Percentiles rank a stretch among this genome's conserved stretches.
phyloP scores from a whole-genome alignment of 1,140 invertebrate genomes.

The Zophobas atratus region DNA sequence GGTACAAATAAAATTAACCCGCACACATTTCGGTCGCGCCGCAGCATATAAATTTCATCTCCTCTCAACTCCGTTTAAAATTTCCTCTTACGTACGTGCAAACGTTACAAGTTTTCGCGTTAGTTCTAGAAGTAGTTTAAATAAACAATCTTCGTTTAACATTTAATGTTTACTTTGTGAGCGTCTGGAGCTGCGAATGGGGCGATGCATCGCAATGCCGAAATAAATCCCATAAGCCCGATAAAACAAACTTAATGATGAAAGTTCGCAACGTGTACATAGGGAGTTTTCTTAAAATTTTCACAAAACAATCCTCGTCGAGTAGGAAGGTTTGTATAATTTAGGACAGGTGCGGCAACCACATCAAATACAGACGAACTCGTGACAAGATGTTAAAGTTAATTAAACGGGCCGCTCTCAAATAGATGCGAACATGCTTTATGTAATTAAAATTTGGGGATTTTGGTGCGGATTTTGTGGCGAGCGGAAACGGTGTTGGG shows the following conservation, averaged over 20 bases:
- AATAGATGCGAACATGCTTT: slow-evolving; percentile 25
- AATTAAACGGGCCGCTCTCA: slow-evolving; percentile 22
- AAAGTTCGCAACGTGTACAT: slow-evolving; percentile 22
- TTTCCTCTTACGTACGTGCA: too few relatives aligned
- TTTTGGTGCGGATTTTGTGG: too few relatives aligned
- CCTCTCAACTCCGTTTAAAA: too few relatives aligned
- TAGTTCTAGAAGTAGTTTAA: slow-evolving; percentile 16
- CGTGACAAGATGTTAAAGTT: slow-evolving; percentile 35
- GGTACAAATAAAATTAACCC: too few relatives aligned
- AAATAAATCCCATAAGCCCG: slow-evolving; percentile 32
- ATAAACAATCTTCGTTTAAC: slow-evolving; percentile 22
- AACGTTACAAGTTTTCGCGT: too few relatives aligned
- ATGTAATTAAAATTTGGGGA: slow-evolving; percentile 20
- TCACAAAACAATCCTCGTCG: slow-evolving; percentile 29
- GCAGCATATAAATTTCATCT: too few relatives aligned
- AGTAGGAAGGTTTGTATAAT: slow-evolving; percentile 17
- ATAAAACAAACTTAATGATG: slow-evolving; percentile 35
- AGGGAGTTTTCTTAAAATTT: slow-evolving; percentile 33
- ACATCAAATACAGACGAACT: slow-evolving; percentile 27
- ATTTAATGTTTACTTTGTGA: slow-evolving; percentile 17
- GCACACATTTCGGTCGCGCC: too few relatives aligned
- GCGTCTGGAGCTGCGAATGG: background rate
- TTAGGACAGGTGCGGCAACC: slow-evolving; percentile 33
- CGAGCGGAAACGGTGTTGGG: too few relatives aligned
- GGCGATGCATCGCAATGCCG: background rate